Conservation (phyloP, 2,113 vertebrate genomes). For the Myiozetetes cayanensis region DNA sequence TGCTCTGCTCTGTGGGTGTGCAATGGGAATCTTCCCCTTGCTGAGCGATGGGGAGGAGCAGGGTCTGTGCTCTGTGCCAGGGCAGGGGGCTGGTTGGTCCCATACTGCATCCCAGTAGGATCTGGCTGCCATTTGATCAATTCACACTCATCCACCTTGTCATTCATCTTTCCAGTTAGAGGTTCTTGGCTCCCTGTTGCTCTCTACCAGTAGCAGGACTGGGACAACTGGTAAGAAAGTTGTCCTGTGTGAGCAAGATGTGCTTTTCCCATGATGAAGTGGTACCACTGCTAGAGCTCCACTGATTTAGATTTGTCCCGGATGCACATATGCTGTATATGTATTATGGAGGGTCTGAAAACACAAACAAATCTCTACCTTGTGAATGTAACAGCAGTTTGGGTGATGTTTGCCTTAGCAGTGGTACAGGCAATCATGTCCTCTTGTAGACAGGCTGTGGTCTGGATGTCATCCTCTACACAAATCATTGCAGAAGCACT, state of each 20-base stretch:
- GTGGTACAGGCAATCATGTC: neutral
- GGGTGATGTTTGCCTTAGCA: neutral
- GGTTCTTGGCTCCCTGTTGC: neutral
- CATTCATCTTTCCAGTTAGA: neutral
- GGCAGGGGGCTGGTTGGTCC: neutral
- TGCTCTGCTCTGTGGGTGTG: neutral
- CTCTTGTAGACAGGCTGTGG: neutral
- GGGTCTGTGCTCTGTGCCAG: neutral
- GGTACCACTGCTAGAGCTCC: rapidly evolving
- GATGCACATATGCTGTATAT: neutral
- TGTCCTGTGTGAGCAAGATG: neutral
- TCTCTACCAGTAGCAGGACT: neutral
- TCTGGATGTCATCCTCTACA: neutral
- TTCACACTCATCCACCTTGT: neutral
- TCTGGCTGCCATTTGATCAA: rapidly evolving
- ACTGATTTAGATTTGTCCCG: rapidly evolving
- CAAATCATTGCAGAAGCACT: neutral
- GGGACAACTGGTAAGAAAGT: neutral
- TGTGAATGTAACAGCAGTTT: neutral
- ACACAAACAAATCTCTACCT: neutral
- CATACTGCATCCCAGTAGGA: rapidly evolving
- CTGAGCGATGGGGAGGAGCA: neutral
- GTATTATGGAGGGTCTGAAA: neutral
- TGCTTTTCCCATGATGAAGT: rapidly evolving
- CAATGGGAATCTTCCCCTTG: rapidly evolving